Evolutionary conservation across 2,888 invertebrate species (phyloP).

Genomic region (Agrenia bidenticulata): DNA sequence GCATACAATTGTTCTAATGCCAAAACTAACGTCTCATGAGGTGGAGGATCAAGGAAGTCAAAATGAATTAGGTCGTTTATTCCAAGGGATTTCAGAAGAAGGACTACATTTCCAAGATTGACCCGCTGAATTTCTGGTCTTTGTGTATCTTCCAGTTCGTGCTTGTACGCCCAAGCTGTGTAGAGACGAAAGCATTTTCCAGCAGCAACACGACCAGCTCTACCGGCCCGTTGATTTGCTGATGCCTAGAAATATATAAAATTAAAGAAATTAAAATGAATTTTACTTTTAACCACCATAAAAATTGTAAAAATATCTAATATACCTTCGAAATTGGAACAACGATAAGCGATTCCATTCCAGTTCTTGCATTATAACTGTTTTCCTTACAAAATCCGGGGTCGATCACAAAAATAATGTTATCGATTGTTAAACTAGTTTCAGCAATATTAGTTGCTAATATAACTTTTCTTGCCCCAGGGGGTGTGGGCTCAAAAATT

Average conservation of each 20-base stretch:
- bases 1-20: slow-evolving; percentile 98
- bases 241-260: slow-evolving; percentile 65
- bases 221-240: slow-evolving; percentile 94
- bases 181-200: slow-evolving; percentile 98
- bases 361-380: slow-evolving; percentile 93
- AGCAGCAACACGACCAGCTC: slow-evolving; percentile 92
- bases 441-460: slow-evolving; percentile 99
- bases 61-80: slow-evolving; percentile 97
- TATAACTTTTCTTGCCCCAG: slow-evolving; percentile 93
- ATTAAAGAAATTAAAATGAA: neutral
- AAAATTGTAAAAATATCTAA: neutral
- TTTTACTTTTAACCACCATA: neutral
- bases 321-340: slow-evolving; percentile 88
- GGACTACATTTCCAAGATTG: slow-evolving; percentile 94
- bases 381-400: slow-evolving; percentile 99
- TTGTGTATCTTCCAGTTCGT: slow-evolving; percentile 97
- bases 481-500: slow-evolving; percentile 97
- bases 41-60: slow-evolving; percentile 97
- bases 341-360: slow-evolving; percentile 97
- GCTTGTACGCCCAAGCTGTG: slow-evolving; percentile 97
- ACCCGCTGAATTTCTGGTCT: slow-evolving; percentile 98
- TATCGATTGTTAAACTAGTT: slow-evolving; percentile 97
- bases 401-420: slow-evolving; percentile 97
- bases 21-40: slow-evolving; percentile 85
- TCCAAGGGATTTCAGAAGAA: slow-evolving; percentile 93